Conservation (phyloP, 2,113 vertebrate genomes). For the Amazona guildingii region DNA sequence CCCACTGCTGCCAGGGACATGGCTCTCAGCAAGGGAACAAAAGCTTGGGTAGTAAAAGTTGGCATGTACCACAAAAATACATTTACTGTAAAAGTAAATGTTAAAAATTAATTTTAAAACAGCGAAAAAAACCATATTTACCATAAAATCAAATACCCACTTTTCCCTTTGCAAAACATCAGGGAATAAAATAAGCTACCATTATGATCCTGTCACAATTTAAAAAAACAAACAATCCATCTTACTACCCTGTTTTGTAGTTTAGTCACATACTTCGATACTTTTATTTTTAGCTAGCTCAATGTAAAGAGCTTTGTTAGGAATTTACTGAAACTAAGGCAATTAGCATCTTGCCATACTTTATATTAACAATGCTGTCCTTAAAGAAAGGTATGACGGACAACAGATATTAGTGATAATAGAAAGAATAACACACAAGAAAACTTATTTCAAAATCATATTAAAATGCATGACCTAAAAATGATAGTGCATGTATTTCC, state of each 20-base stretch:
- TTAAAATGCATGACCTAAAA: neutral
- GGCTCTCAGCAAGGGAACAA: neutral
- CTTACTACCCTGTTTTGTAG: neutral
- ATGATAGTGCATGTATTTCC: neutral
- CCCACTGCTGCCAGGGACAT: neutral
- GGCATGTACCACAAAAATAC: neutral
- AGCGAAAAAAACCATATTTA: neutral
- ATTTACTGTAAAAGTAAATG: neutral
- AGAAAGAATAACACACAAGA: neutral
- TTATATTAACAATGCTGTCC: neutral
- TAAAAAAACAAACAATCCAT: neutral
- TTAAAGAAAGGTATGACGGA: neutral
- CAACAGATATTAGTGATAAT: neutral
- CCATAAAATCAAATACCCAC: neutral
- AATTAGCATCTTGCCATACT: neutral
- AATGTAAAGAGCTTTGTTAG: neutral
- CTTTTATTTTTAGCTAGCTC: neutral
- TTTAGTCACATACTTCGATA: neutral
- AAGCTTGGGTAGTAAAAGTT: neutral
- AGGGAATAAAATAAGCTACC: neutral
- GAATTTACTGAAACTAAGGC: neutral
- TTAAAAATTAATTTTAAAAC: neutral
- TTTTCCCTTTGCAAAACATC: neutral
- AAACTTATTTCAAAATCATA: neutral
- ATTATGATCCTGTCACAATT: neutral